These are phyloP conservation scores for Hemicordylus capensis DNA, from an alignment of 2,113 vertebrate genomes.

Conservation along the genomic window DNA sequence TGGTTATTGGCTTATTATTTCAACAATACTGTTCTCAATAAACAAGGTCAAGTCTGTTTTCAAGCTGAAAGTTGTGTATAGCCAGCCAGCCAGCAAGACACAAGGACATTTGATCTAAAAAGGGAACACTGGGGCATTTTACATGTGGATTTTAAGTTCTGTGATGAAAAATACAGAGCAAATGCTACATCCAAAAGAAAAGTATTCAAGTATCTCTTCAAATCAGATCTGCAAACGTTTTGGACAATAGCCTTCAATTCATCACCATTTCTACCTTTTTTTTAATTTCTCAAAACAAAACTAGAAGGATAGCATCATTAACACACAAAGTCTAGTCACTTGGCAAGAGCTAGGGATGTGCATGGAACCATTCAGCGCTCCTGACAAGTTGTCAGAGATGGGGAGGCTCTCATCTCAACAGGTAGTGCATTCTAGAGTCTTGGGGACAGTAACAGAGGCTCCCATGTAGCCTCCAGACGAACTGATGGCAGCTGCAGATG, in stretches of 20 bases:
- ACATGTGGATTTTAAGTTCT: slow-evolving; percentile 1
- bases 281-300: too few species aligned
- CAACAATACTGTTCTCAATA: neutral
- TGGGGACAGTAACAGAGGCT: too few species aligned
- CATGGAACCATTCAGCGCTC: too few species aligned
- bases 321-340: too few species aligned
- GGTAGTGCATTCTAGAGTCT: too few species aligned
- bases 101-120: slow-evolving; percentile 11
- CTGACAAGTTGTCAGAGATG: too few species aligned
- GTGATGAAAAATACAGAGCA: neutral
- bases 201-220: neutral
- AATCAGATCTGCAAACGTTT: neutral
- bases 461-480: too few species aligned
- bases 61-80: slow-evolving; percentile 7
- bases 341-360: too few species aligned
- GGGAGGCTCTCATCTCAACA: too few species aligned
- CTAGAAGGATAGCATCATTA: too few species aligned
- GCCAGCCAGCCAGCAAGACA: slow-evolving; percentile 8
- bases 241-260: neutral
- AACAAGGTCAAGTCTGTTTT: slow-evolving; percentile 26
- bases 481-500: too few species aligned
- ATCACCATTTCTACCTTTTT: neutral
- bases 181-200: slow-evolving; percentile 5
- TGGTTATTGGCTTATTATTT: neutral
- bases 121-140: slow-evolving; percentile 31